Base-by-base conservation (phyloP, 2,888 invertebrate genomes). In the Dryococelus australis region DNA sequence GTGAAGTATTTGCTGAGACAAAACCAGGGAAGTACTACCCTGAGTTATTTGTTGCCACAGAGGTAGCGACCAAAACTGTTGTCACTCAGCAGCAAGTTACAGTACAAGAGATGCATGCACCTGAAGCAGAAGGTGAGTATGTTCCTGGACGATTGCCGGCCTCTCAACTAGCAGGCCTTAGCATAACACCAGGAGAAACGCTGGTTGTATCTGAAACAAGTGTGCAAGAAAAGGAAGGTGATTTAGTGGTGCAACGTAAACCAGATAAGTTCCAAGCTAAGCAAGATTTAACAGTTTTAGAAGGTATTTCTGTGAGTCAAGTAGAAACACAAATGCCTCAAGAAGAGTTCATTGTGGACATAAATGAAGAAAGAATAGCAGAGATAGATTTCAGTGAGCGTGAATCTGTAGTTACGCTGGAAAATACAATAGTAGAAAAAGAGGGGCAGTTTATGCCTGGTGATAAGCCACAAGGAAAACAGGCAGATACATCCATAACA, bases 11-110 rank as follows among this genome's bases (percentile, higher is more conserved):
- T 90, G 92, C 95, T 4, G 95, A 95, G 92, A 95, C 95, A 88
- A 96, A 95, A 91, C 95, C 96, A 13, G 95, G 95, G 24, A 96
- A 96, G 92, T 96, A 96, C 91, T 95, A 96, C 91, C 96, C 97
- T 5, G 96, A 97, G 92, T 92, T 96, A 86, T 96, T 97, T 91
- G 96, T 97, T 2, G 95, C 97, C 0, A 97, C 97, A 3, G 97
- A 97, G 94, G 94, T 94, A 16, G 97, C 97, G 6, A 94, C 94
- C 43, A 93, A 94, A 91, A 94, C 94, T 87, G 92, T 97, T 0
- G 93, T 95, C 51, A 93, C 95, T 20, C 95, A 96, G 89, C 95
- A 95, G 91, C 95, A 95, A 91, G 92, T 94, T 8, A 90, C 90
- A 0, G 95, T 95, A 26, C 94, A 95, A 92, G 94, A 95, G 91